Evolutionary conservation across 2,797 vertebrate genomes (phyloP), one percentile per base, ranked within the genome.

Genomic region (Scolopax rusticola): DNA sequence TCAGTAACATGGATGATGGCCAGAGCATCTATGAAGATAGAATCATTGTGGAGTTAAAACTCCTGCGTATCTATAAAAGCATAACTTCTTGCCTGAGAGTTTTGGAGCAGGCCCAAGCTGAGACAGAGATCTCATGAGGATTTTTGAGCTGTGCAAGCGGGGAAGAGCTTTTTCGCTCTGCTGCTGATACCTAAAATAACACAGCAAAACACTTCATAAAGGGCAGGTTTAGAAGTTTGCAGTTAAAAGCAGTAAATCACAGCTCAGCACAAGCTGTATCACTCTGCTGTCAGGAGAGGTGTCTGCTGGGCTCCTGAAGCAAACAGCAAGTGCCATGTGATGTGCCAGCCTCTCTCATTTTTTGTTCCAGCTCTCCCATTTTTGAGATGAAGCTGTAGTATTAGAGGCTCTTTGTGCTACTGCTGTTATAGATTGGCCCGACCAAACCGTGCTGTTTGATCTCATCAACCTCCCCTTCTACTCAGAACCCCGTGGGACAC

Each of bases 101-200:
- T 87, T 69, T 76, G 51, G 47, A 86, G 21, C 5, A 56, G 63
- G 45, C 86, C 41, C 79, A 84, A 3, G 21, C 19, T 53, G 41
- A 47, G 54, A 15, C 32, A 24, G 51, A 75, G 57, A 43, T 83
- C 53, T 88, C 48, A 9, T 17, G 60, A 25, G 33, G 4, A 6
- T 41, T 41, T 41, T 64, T 71, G 69, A 88, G 61, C 65, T 82
- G 51, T 56, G 24, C 54, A 41, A 41, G 15, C 20, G 50, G 20
- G 63, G 47, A 80, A 76, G 51, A 60, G 47, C 16, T 69, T 88
- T 89, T 83, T 60, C 74, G 28, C 47, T 53, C 73, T 54, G 19
- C 40, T 92, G 43, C 67, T 90, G 59, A 47, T 75, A 69, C 40
- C 75, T 93, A 84, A 91, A 90, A 71, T 53, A 89, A 59, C 45